Conservation (phyloP, 92 coral and sea anemone species). For the Parazoanthus atlanticus region DNA sequence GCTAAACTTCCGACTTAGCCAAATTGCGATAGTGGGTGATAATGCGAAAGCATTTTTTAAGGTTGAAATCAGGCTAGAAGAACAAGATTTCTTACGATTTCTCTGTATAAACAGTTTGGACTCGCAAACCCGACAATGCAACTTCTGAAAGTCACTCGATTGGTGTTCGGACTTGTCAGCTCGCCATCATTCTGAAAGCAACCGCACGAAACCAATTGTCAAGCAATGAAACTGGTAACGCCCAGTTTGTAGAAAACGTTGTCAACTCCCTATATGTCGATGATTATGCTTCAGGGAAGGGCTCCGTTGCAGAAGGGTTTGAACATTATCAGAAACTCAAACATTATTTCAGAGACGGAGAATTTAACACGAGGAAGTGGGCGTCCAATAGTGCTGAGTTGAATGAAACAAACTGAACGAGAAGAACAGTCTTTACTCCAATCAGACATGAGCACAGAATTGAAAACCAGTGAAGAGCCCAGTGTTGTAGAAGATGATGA, state of each 20-base stretch:
- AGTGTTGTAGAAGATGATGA: background rate
- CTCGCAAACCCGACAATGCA: slow-evolving; percentile 13
- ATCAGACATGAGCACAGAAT: background rate
- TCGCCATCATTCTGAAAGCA: background rate
- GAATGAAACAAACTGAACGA: slow-evolving; percentile 11
- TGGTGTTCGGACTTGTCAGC: slow-evolving; percentile 46
- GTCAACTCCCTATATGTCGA: slow-evolving; percentile 18
- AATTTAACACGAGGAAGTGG: background rate
- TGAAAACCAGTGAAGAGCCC: background rate
- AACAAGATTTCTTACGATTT: slow-evolving; percentile 1
- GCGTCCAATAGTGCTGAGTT: slow-evolving; percentile 19
- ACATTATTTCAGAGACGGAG: background rate
- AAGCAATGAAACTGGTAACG: slow-evolving; percentile 31
- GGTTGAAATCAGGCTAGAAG: slow-evolving; percentile 35
- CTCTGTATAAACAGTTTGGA: slow-evolving; percentile 42
- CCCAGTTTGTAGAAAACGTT: slow-evolving; percentile 22
- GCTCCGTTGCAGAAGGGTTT: background rate
- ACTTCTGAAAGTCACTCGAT: slow-evolving; percentile 35
- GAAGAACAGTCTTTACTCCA: background rate
- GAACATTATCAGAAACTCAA: slow-evolving; percentile 24
- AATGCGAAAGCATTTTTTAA: slow-evolving; percentile 34
- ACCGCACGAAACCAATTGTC: slow-evolving; percentile 1
- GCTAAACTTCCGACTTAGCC: slow-evolving; percentile 19
- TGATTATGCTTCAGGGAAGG: slow-evolving; percentile 17
- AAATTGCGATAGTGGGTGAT: slow-evolving; percentile 27